Conservation (phyloP, 2,797 vertebrate species). For the Alca torda region DNA sequence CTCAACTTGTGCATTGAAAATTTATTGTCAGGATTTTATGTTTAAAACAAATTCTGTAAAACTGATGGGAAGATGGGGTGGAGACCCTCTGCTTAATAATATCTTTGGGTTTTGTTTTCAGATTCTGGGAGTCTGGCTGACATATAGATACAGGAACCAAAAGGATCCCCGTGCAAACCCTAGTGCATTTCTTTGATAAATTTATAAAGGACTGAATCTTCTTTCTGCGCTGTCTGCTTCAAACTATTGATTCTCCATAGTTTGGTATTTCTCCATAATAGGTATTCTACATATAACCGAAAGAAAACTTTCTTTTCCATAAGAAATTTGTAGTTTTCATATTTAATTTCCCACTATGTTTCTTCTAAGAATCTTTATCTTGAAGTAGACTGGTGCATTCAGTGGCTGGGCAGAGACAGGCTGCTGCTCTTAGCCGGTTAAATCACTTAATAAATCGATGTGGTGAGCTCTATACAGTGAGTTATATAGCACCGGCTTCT, state of each 20-base stretch:
- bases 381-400: slow-evolving; percentile 46
- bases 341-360: slow-evolving; percentile 28
- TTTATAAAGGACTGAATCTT: slow-evolving; percentile 40
- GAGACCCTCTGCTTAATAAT: background rate
- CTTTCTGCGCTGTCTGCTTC: slow-evolving; percentile 38
- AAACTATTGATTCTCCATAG: slow-evolving; percentile 59
- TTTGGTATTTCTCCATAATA: slow-evolving; percentile 26
- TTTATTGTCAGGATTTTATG: background rate
- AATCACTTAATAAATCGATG: background rate
- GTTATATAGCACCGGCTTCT: slow-evolving; percentile 50
- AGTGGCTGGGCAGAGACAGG: slow-evolving; percentile 34
- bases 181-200: slow-evolving; percentile 91
- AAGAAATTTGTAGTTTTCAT: background rate
- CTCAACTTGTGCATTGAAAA: background rate
- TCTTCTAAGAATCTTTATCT: slow-evolving; percentile 11
- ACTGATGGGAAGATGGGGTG: background rate
- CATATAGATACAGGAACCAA: slow-evolving; percentile 94
- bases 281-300: background rate
- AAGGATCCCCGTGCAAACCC: slow-evolving; percentile 95
- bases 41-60: background rate
- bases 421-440: background rate
- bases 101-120: slow-evolving; percentile 59
- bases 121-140: slow-evolving; percentile 95
- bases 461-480: background rate
- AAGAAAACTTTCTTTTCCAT: background rate